Conservation (phyloP, 2,797 vertebrate genomes). For the Fundulus diaphanus region DNA sequence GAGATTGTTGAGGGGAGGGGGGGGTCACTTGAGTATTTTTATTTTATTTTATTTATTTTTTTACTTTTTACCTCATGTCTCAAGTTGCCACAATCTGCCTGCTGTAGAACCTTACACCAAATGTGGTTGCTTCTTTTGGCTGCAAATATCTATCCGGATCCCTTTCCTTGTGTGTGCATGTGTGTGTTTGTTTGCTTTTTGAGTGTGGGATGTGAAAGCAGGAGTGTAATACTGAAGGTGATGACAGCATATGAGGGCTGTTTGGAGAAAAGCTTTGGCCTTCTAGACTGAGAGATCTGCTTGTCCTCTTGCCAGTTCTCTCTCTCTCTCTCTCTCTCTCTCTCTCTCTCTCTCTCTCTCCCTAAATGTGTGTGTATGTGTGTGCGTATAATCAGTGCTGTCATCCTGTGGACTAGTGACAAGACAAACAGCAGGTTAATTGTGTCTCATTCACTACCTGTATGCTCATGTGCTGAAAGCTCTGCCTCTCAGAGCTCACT, state of each 20-base stretch:
- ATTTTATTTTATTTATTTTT: no score
- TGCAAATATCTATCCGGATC: not conserved
- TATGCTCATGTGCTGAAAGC: constrained; percentile 60
- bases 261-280: constrained; percentile 61
- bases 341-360: no score
- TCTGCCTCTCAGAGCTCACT: constrained; percentile 47
- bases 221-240: constrained; percentile 55
- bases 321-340: no score
- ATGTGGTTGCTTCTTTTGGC: not conserved
- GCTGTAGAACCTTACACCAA: not conserved
- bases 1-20: not conserved
- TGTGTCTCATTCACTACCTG: constrained; percentile 65
- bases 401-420: constrained; percentile 50
- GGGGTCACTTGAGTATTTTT: not conserved
- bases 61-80: not conserved
- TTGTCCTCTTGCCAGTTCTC: constrained; percentile 11
- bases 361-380: constrained; percentile 28
- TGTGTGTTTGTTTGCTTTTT: constrained; percentile 12
- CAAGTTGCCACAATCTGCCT: not conserved
- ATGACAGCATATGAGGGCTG: constrained; percentile 63
- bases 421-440: constrained; percentile 72
- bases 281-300: constrained; percentile 58
- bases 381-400: constrained; percentile 32
- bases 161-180: not conserved
- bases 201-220: constrained; percentile 36